These are phyloP conservation scores for Xanthorhoe spadicearia DNA, from an alignment of 2,888 invertebrate species.

Conservation along the genomic window DNA sequence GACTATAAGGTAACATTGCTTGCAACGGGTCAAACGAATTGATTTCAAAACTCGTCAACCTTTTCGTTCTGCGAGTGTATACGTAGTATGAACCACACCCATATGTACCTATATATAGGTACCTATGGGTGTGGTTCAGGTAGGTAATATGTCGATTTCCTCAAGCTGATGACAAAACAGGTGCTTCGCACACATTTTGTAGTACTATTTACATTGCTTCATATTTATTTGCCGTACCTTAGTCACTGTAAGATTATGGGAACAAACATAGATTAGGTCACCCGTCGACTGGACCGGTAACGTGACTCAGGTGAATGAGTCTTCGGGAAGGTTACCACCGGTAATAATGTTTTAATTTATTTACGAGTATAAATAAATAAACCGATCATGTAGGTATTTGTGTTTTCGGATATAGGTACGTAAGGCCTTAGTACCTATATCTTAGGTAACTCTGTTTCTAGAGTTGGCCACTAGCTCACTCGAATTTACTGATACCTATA, in stretches of 20 bases:
- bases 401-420: too few species aligned
- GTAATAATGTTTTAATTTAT: not conserved
- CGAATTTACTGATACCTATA: too few species aligned
- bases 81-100: too few species aligned
- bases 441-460: too few species aligned
- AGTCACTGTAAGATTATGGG: constrained; percentile 8
- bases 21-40: too few species aligned
- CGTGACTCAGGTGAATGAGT: constrained; percentile 22
- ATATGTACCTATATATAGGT: not conserved
- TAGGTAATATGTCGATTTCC: not conserved
- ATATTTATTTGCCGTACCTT: constrained; percentile 12
- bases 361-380: not conserved
- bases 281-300: constrained; percentile 15
- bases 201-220: constrained; percentile 3
- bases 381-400: too few species aligned
- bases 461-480: too few species aligned
- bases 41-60: too few species aligned
- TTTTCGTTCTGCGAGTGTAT: too few species aligned
- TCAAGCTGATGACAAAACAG: not conserved
- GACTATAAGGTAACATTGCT: too few species aligned
- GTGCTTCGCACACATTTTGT: not conserved
- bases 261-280: constrained; percentile 44
- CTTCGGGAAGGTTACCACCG: constrained; percentile 1
- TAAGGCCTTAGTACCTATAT: too few species aligned
- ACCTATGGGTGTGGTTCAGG: not conserved